Evolutionary conservation across 2,113 vertebrate genomes (phyloP).

Genomic region (Takifugu flavidus): DNA sequence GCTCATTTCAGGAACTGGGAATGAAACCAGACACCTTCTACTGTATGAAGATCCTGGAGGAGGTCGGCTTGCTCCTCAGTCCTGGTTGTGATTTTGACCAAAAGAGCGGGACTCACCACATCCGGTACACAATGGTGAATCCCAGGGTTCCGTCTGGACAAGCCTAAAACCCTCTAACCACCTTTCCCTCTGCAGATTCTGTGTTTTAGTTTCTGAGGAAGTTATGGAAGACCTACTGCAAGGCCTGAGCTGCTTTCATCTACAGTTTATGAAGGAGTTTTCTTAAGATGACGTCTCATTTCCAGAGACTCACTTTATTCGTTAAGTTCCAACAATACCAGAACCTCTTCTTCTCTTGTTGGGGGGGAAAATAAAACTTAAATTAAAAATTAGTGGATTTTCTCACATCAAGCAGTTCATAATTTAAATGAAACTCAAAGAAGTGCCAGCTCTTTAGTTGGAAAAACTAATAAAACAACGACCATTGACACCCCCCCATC

Average conservation of each 20-base stretch:
- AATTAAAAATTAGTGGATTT: slow-evolving; percentile 22
- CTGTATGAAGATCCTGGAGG: slow-evolving; percentile 64
- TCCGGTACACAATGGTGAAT: slow-evolving; percentile 56
- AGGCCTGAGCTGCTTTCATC: slow-evolving; percentile 62
- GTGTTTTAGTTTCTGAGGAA: slow-evolving; percentile 18
- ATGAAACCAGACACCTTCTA: slow-evolving; percentile 68
- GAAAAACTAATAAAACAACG: too few relatives aligned
- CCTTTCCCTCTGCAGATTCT: slow-evolving; percentile 39
- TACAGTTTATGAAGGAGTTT: slow-evolving; percentile 62
- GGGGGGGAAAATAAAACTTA: slow-evolving; percentile 3
- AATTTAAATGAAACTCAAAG: slow-evolving; percentile 4
- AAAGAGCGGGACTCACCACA: slow-evolving; percentile 61
- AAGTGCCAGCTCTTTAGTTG: too few relatives aligned
- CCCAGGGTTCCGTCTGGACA: too few relatives aligned
- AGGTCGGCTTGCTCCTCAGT: slow-evolving; percentile 46
- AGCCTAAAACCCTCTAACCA: neutral
- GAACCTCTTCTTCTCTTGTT: too few relatives aligned
- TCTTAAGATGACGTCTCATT: slow-evolving; percentile 25
- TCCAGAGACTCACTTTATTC: neutral
- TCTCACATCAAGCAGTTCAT: neutral
- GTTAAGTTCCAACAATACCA: neutral
- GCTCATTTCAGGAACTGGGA: slow-evolving; percentile 51
- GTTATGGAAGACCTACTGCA: slow-evolving; percentile 55
- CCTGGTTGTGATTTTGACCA: slow-evolving; percentile 60
- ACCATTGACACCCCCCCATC: neutral